Conservation (phyloP, 1,140 invertebrate species). For the Grapholita molesta region DNA sequence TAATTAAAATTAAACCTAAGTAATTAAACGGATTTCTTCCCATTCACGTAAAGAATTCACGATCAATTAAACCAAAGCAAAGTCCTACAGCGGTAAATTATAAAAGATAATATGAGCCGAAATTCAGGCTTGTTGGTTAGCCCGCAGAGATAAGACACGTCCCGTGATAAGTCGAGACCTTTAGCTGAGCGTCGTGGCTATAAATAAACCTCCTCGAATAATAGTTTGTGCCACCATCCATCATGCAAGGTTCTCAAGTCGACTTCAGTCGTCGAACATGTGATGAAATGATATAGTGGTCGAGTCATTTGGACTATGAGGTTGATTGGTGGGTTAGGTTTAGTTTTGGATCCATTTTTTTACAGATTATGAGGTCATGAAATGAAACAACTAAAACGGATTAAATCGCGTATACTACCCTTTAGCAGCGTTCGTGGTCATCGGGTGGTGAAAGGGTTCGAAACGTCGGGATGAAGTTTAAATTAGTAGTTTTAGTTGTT, state of each 20-base stretch:
- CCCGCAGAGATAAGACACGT: conserved; percentile 10
- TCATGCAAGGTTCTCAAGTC: conserved; percentile 4
- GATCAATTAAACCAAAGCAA: conserved; percentile 3
- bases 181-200: conserved; percentile 6
- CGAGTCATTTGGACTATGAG: not conserved
- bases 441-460: no score
- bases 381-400: no score
- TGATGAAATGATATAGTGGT: not conserved
- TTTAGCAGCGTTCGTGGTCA: no score
- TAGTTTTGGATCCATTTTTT: not conserved
- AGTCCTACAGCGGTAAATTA: conserved; percentile 16
- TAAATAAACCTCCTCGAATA: conserved; percentile 15
- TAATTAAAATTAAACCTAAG: not conserved
- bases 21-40: not conserved
- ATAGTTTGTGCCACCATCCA: conserved; percentile 13
- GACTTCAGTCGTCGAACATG: not conserved
- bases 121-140: conserved; percentile 14
- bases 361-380: not conserved
- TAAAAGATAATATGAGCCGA: conserved; percentile 15
- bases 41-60: not conserved
- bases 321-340: not conserved
- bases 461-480: no score
- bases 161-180: conserved; percentile 6
- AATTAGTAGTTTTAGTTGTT: no score
- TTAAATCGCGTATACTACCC: no score